Evolutionary conservation across 2,888 invertebrate species (phyloP).

Genomic region (Gnatocerus cornutus): DNA sequence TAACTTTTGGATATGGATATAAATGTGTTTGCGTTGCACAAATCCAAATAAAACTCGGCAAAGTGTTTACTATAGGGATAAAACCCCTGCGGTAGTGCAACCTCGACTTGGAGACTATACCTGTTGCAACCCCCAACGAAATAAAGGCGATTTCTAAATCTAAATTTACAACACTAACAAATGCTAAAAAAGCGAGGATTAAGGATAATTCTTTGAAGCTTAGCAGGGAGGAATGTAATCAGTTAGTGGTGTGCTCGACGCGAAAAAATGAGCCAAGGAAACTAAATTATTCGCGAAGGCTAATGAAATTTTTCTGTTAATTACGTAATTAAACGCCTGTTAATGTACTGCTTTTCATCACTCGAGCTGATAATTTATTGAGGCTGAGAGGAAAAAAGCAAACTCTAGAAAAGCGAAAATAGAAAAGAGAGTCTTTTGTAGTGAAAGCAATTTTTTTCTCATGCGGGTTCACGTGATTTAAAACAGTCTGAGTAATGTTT

Average conservation of each 20-base stretch:
- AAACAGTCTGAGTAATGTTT: no score
- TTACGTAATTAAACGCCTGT: slow-evolving; percentile 40
- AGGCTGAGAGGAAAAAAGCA: not conserved
- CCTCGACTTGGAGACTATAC: slow-evolving; percentile 7
- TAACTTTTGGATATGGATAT: slow-evolving; percentile 23
- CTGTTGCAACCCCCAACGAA: slow-evolving; percentile 30
- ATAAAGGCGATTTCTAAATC: slow-evolving; percentile 34
- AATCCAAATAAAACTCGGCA: slow-evolving; percentile 40
- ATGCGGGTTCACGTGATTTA: no score
- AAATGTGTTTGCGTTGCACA: slow-evolving; percentile 36
- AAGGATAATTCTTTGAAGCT: slow-evolving; percentile 33
- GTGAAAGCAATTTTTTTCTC: not conserved
- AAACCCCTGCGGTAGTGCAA: slow-evolving; percentile 16
- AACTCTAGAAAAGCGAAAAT: not conserved
- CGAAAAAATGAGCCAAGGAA: slow-evolving; percentile 37
- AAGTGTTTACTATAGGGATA: slow-evolving; percentile 39
- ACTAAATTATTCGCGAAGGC: slow-evolving; percentile 35
- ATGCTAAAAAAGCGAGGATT: slow-evolving; percentile 38
- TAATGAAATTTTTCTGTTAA: slow-evolving; percentile 46
- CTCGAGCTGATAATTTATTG: slow-evolving; percentile 9
- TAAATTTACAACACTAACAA: slow-evolving; percentile 37
- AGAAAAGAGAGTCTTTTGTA: no score
- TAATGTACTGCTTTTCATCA: slow-evolving; percentile 32
- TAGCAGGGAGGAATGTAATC: slow-evolving; percentile 31
- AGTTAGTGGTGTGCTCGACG: slow-evolving; percentile 33